Evolutionary conservation across 2,888 invertebrate species (phyloP).

Genomic region (Amphiduros pacificus): DNA sequence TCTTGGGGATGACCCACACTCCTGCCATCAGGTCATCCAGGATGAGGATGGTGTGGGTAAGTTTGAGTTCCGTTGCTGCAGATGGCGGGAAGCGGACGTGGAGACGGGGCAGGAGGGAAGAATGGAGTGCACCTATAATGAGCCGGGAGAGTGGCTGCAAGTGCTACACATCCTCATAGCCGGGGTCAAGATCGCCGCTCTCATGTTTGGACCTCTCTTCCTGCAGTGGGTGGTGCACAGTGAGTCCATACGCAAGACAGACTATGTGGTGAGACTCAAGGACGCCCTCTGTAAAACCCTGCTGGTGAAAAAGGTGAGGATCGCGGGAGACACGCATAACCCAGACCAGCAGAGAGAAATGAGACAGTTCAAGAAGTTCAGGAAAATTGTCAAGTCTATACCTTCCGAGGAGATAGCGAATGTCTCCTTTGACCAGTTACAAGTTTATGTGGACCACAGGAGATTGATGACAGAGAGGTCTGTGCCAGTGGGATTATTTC

Average conservation of each 20-base stretch:
- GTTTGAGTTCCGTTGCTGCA: conserved; percentile 48
- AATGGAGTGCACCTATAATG: conserved; percentile 37
- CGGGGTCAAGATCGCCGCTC: conserved; percentile 45
- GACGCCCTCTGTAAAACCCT: conserved; percentile 28
- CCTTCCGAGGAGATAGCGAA: conserved; percentile 28
- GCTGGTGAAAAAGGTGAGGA: conserved; percentile 27
- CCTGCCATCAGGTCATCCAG: conserved; percentile 41
- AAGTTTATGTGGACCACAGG: conserved; percentile 29
- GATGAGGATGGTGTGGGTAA: conserved; percentile 36
- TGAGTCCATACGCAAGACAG: conserved; percentile 45
- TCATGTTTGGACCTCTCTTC: conserved; percentile 49
- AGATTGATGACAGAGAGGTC: conserved; percentile 28
- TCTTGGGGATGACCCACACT: conserved; percentile 25
- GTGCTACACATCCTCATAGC: conserved; percentile 45
- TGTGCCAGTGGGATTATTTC: conserved; percentile 29
- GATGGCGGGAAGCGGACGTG: too few species aligned
- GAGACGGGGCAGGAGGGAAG: conserved; percentile 27
- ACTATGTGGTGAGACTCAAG: conserved; percentile 41
- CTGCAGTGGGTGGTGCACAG: conserved; percentile 47
- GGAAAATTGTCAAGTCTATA: conserved; percentile 27
- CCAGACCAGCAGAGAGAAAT: conserved; percentile 13
- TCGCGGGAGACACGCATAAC: not conserved
- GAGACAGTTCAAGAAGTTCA: conserved; percentile 28
- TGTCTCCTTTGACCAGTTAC: conserved; percentile 27
- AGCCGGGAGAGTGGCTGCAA: conserved; percentile 44